Evolutionary conservation across 64 coral and sea anemone species (phyloP).

Genomic region (Porites lutea): DNA sequence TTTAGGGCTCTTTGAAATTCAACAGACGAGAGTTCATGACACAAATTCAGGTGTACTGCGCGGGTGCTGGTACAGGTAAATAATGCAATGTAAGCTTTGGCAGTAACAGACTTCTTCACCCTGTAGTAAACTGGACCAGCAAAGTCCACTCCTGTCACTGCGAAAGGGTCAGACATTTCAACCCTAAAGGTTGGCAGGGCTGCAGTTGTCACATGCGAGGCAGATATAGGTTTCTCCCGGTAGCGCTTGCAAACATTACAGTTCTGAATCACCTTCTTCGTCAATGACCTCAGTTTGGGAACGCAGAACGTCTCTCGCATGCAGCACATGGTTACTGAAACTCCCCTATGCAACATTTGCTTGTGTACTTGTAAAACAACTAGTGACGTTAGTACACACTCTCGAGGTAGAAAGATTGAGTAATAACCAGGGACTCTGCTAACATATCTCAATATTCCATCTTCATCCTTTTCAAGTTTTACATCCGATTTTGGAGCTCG

Average conservation of each 20-base stretch:
- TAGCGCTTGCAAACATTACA: conserved; percentile 48
- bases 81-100: conserved; percentile 63
- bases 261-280: conserved; percentile 48
- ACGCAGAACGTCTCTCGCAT: conserved; percentile 56
- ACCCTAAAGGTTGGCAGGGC: conserved; percentile 8
- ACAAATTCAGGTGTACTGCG: conserved; percentile 60
- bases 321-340: conserved; percentile 41
- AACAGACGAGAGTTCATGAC: neutral
- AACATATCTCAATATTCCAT: conserved; percentile 57
- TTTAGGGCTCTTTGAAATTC: conserved; percentile 64
- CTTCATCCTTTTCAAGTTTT: conserved; percentile 34
- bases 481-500: conserved; percentile 20
- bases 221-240: conserved; percentile 12
- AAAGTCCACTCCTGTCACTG: conserved; percentile 63
- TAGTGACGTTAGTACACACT: conserved; percentile 9
- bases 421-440: conserved; percentile 45
- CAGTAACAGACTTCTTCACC: conserved; percentile 10
- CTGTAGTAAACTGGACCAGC: conserved; percentile 71
- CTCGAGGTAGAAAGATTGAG: conserved; percentile 43
- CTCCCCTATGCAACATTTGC: conserved; percentile 62
- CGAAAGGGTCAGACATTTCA: conserved; percentile 42
- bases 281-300: conserved; percentile 29
- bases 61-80: conserved; percentile 55
- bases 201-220: neutral
- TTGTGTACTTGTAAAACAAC: conserved; percentile 51